A percentile compares a stretch with the other conserved stretches of the same genome.
Evolutionary conservation across 2,797 vertebrate species (phyloP).

Genomic region (Falco cherrug): DNA sequence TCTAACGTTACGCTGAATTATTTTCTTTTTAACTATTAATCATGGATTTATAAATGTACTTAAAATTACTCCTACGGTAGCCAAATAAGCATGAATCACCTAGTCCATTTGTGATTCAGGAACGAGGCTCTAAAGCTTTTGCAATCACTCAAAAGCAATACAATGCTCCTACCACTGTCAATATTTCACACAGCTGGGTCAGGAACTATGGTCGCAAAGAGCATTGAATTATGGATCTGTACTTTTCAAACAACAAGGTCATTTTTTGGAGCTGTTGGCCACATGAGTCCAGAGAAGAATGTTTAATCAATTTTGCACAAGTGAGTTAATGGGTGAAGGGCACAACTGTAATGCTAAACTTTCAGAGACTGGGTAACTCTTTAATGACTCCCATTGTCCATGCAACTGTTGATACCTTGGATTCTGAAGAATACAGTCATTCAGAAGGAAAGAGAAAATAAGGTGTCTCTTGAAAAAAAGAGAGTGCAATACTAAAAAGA

Average conservation of each 20-base stretch:
- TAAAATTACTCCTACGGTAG: neutral
- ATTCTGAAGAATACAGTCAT: neutral
- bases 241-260: neutral
- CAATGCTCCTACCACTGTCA: neutral
- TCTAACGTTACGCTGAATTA: neutral
- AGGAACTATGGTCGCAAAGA: neutral
- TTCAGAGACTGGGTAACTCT: neutral
- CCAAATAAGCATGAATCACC: neutral
- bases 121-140: neutral
- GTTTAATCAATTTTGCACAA: neutral
- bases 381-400: neutral
- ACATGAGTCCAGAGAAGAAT: neutral
- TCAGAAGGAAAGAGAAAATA: neutral
- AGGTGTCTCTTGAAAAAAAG: neutral
- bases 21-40: neutral
- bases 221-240: conserved; percentile 9
- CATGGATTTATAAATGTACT: neutral
- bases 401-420: neutral
- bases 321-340: neutral
- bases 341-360: neutral
- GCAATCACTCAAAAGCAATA: neutral
- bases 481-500: neutral
- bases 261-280: neutral
- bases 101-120: neutral
- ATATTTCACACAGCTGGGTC: neutral